Conservation (phyloP, 2,797 vertebrate species). For the Anguilla pacifica region DNA sequence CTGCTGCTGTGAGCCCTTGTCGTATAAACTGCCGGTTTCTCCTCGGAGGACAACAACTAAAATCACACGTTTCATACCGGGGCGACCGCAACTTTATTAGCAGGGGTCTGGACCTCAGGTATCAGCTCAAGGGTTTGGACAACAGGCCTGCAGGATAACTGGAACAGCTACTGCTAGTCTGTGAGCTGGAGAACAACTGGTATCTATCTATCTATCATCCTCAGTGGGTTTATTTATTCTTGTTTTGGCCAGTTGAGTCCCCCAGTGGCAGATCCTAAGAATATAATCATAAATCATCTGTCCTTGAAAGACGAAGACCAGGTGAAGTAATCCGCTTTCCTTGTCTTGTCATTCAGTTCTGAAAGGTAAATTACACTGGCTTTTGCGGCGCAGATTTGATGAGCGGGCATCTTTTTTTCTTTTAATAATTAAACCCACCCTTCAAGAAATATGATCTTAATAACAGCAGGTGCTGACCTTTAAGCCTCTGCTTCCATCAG, state of each 20-base stretch:
- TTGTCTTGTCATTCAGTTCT: neutral
- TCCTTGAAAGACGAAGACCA: neutral
- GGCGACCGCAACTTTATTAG: too few species aligned
- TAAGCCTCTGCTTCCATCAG: conserved; percentile 32
- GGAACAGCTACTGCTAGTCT: too few species aligned
- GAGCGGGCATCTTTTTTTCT: conserved; percentile 33
- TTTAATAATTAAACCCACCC: conserved; percentile 32
- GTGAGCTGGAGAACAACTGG: too few species aligned
- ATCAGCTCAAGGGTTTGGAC: neutral
- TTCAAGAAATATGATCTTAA: conserved; percentile 34
- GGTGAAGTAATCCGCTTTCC: neutral
- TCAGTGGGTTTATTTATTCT: neutral
- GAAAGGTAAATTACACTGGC: neutral
- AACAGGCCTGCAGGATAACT: neutral
- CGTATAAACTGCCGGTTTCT: neutral
- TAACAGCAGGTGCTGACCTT: conserved; percentile 40
- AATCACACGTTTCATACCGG: neutral
- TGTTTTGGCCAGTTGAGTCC: neutral
- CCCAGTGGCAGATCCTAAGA: neutral
- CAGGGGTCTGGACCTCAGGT: neutral
- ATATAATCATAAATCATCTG: neutral
- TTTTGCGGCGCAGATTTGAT: conserved; percentile 33
- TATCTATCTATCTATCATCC: too few species aligned
- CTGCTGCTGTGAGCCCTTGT: neutral
- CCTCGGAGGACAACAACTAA: neutral